Base-by-base conservation (phyloP, 37 sponge, comb jelly and placozoan genomes). In the Haliclona indistincta region DNA sequence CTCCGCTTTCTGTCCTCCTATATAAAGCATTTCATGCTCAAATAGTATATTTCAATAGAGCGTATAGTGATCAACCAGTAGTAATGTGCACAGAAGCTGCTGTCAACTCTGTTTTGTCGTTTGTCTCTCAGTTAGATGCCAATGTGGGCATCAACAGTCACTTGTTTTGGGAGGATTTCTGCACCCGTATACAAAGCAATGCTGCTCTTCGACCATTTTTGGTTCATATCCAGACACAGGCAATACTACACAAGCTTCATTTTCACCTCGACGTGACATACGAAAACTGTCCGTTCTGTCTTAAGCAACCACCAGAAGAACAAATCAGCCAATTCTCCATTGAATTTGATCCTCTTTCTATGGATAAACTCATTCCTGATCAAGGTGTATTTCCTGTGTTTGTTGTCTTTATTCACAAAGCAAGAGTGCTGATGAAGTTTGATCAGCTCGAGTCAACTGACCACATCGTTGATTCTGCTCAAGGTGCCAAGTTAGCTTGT, bases 241-340 rank as follows among this genome's bases (percentile, higher is more conserved):
- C 69, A 39, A 2, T 68, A 15, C 41, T 68, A 2, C 69, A 68
- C 42, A 45, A 45, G 1, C 69, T 68, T 13, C 69, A 68, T 26
- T 45, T 68, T 2, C 69, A 68, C 43, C 41, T 68, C 28, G 41
- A n/a, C 15, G 39, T 3, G 20, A 8, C 69, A 22, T 22, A 2
- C 4, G 19, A 42, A 11, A 40, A 36, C 69, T 68, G 69, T 39
- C 69, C 69, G 3, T 2, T 68, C 23, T 68, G 69, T 68, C 19
- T 22, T 39, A 17, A 68, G 43, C 28, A 40, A 38, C 43, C 69
- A 3, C 1, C 42, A 4, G 13, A 42, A 3, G 7, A 38, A 40
- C 19, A 19, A 2, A 37, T 68, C 44, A 68, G 25, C 2, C 44
- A 68, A 38, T 41, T n/a, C 23, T 38, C 40, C 2, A 33, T 68